Conservation (phyloP, 1,140 invertebrate species). For the Drosophila setifemur region DNA sequence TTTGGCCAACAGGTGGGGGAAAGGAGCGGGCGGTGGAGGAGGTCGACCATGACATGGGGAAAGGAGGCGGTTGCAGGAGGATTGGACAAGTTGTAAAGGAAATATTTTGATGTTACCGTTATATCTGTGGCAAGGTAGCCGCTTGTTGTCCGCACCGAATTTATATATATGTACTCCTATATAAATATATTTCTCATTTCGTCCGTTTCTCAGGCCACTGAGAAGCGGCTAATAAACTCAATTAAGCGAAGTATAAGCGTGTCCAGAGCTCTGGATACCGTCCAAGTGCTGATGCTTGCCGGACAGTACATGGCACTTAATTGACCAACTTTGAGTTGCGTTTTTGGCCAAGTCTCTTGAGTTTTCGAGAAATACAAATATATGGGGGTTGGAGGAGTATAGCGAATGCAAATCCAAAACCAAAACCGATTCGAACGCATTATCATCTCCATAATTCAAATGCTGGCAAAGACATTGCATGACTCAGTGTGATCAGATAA, state of each 20-base stretch:
- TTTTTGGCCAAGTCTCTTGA: slow-evolving; percentile 20
- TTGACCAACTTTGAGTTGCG: slow-evolving; percentile 51
- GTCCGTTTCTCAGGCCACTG: slow-evolving; percentile 25
- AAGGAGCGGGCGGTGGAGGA: slow-evolving; percentile 1
- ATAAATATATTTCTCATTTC: slow-evolving; percentile 52
- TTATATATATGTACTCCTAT: slow-evolving; percentile 46
- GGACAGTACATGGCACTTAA: slow-evolving; percentile 68
- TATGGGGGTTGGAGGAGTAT: neutral
- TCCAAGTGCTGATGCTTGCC: slow-evolving; percentile 48
- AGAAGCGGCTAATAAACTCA: slow-evolving; percentile 67
- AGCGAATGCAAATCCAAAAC: slow-evolving; percentile 13
- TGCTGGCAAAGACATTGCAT: slow-evolving; percentile 67
- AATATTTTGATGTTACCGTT: slow-evolving; percentile 76
- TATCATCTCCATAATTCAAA: slow-evolving; percentile 81
- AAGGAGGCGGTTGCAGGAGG: slow-evolving; percentile 28
- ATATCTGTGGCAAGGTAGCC: slow-evolving; percentile 45
- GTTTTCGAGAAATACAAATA: neutral
- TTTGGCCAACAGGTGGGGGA: slow-evolving; percentile 51
- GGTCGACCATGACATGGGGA: slow-evolving; percentile 58
- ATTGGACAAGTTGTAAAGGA: slow-evolving; percentile 69
- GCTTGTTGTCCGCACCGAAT: slow-evolving; percentile 57
- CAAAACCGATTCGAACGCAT: slow-evolving; percentile 68
- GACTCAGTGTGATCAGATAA: slow-evolving; percentile 77
- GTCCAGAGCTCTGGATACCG: slow-evolving; percentile 12
- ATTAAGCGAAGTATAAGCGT: slow-evolving; percentile 63